These are phyloP conservation scores for Danio kyathit DNA, from an alignment of 2,797 vertebrate genomes.

Conservation along the genomic window DNA sequence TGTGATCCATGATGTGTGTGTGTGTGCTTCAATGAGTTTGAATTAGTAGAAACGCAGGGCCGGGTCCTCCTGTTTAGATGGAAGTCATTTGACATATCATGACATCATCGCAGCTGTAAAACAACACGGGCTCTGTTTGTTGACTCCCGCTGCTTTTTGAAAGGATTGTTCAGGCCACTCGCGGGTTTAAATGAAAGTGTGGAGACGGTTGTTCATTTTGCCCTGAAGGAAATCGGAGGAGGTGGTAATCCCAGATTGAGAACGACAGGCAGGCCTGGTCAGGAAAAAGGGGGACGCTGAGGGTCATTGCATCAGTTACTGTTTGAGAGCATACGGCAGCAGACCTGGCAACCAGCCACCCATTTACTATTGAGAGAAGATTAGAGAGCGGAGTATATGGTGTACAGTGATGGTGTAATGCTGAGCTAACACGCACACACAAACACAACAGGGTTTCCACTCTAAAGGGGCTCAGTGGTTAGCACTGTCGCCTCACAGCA, in stretches of 20 bases:
- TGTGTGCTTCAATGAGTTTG: slow-evolving; percentile 20
- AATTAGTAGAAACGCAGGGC: slow-evolving; percentile 29
- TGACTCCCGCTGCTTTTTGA: slow-evolving; percentile 50
- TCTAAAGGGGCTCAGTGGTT: no score
- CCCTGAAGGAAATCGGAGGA: slow-evolving; percentile 20
- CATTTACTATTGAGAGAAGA: slow-evolving; percentile 35
- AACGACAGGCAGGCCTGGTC: slow-evolving; percentile 36
- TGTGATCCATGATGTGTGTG: slow-evolving; percentile 4
- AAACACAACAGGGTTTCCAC: no score
- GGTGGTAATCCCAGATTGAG: slow-evolving; percentile 44
- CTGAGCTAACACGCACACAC: background rate
- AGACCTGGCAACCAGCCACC: slow-evolving; percentile 36
- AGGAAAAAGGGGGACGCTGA: background rate
- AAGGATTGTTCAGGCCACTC: slow-evolving; percentile 27
- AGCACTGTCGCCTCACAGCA: no score
- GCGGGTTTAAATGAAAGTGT: slow-evolving; percentile 49
- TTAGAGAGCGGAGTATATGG: background rate
- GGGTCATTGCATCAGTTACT: slow-evolving; percentile 25
- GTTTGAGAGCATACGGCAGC: slow-evolving; percentile 7
- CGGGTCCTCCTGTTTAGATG: slow-evolving; percentile 51
- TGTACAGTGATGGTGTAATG: slow-evolving; percentile 11
- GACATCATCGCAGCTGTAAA: slow-evolving; percentile 64
- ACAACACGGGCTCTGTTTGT: slow-evolving; percentile 61
- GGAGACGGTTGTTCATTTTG: slow-evolving; percentile 6
- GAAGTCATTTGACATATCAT: slow-evolving; percentile 60